Conservation (phyloP, 2,113 vertebrate species). For the Takifugu bimaculatus region DNA sequence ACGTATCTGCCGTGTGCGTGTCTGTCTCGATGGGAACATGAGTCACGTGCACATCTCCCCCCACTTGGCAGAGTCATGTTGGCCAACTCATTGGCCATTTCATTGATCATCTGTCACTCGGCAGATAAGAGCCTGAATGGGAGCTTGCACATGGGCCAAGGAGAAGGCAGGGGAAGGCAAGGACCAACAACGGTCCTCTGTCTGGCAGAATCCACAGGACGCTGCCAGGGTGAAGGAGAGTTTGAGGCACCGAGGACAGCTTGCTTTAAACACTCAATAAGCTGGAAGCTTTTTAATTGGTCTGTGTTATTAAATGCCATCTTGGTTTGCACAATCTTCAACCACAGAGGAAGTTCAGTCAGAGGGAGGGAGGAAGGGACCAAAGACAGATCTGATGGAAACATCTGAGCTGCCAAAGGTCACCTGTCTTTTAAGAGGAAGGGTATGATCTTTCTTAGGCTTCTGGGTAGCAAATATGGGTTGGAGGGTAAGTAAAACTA, state of each 20-base stretch:
- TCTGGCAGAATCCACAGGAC: slow-evolving; percentile 38
- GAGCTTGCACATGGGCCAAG: slow-evolving; percentile 35
- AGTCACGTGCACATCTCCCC: slow-evolving; percentile 38
- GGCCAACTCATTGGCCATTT: slow-evolving; percentile 39
- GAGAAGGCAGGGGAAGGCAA: slow-evolving; percentile 52
- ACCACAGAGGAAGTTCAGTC: slow-evolving; percentile 9
- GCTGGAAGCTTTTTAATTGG: slow-evolving; percentile 32
- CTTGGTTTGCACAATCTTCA: slow-evolving; percentile 47
- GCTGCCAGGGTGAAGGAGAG: slow-evolving; percentile 25
- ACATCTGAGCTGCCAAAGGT: slow-evolving; percentile 1
- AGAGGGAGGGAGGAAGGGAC: too few species aligned
- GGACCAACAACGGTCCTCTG: slow-evolving; percentile 38
- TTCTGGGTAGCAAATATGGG: not conserved
- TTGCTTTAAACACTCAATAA: slow-evolving; percentile 10
- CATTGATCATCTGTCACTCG: slow-evolving; percentile 60
- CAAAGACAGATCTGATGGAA: not conserved
- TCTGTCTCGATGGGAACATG: slow-evolving; percentile 19
- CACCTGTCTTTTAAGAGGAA: not conserved
- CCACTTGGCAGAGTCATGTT: slow-evolving; percentile 28
- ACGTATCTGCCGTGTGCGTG: not conserved
- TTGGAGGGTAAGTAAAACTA: not conserved
- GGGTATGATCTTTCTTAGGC: not conserved
- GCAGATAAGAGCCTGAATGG: slow-evolving; percentile 38
- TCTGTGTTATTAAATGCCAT: slow-evolving; percentile 38
- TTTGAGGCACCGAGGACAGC: slow-evolving; percentile 30